Percentiles rank a stretch among this genome's conserved stretches.
These are phyloP conservation scores for Athrips mouffetella DNA, from an alignment of 2,888 invertebrate species.

Conservation along the genomic window DNA sequence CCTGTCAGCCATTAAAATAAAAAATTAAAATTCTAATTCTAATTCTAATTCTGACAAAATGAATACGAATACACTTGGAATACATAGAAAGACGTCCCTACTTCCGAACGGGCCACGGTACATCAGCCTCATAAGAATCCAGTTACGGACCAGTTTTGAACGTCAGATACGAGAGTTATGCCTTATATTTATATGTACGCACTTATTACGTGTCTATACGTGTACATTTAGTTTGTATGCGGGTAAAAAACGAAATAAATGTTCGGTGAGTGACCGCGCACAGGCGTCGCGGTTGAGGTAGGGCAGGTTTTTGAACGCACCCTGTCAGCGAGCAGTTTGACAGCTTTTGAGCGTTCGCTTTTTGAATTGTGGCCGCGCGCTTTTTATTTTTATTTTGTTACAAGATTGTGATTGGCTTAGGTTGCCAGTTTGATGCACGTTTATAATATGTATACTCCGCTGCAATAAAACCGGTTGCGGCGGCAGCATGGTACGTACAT, in stretches of 20 bases:
- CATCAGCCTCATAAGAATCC: conserved; percentile 44
- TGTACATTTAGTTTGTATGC: conserved; percentile 65
- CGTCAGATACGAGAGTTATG: conserved; percentile 61
- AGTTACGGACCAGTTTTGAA: conserved; percentile 57
- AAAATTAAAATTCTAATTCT: neutral
- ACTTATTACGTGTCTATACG: conserved; percentile 36
- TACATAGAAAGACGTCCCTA: neutral
- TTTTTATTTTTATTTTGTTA: conserved; percentile 39
- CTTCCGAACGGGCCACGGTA: conserved; percentile 30
- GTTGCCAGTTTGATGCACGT: conserved; percentile 17
- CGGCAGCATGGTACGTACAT: too few relatives aligned
- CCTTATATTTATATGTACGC: conserved; percentile 48
- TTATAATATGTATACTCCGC: too few relatives aligned
- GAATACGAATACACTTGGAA: neutral
- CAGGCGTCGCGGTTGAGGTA: conserved; percentile 57
- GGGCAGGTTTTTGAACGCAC: conserved; percentile 53
- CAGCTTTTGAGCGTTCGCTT: conserved; percentile 74
- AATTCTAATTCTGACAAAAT: neutral
- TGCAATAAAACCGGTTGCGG: too few relatives aligned
- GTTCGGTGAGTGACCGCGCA: conserved; percentile 62
- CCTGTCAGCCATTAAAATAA: too few relatives aligned
- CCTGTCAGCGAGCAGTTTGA: conserved; percentile 61
- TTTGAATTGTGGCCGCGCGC: conserved; percentile 64
- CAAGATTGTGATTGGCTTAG: conserved; percentile 52
- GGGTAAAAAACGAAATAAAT: conserved; percentile 74